Evolutionary conservation across 2,888 invertebrate species (phyloP), one percentile per base, ranked within the genome.

Genomic region (Alviniconcha strummeri): DNA sequence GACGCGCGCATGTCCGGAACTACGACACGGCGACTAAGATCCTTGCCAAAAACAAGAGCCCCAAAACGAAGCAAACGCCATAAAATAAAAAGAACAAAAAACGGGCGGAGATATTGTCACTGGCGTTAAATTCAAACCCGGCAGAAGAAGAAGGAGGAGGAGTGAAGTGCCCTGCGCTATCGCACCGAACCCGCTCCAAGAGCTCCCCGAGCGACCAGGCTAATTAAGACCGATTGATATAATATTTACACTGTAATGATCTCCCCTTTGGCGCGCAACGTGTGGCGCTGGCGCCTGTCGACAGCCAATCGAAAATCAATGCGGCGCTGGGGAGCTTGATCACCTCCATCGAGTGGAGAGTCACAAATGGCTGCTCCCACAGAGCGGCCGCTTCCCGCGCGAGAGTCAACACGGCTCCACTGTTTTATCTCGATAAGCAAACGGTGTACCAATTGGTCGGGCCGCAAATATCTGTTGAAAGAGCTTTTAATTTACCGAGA

Each of bases 181-280:
- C 82, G 15, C 55, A 4, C 11, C 17, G 60, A 76, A 36, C 82
- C 54, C 60, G 55, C 82, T 13, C 17, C 64, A 52, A 64, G 55
- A 17, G n/a, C 55, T 19, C 64, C 13, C 64, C 52, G 6, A 52
- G 64, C 76, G 82, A 83, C 84, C 83, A 17, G 80, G 72, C 87
- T 87, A 86, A 87, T 87, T 86, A 87, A 85, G 83, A 77, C 60
- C 83, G 83, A 86, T 86, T 86, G 84, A 85, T 83, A 84, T 84
- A 87, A 86, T 85, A 87, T 86, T 87, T 84, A 85, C 87, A 83
- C 81, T 77, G 86, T 81, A 87, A 85, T 86, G 87, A 87, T 87
- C 86, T 78, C 83, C 82, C 79, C 80, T 85, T 81, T 76, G 52
- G 76, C 77, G 19, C 60, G 55, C 77, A 54, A 56, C 77, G 77